phyloP scores from a whole-genome alignment of 2,113 vertebrate species.

The Cettia cetti region DNA sequence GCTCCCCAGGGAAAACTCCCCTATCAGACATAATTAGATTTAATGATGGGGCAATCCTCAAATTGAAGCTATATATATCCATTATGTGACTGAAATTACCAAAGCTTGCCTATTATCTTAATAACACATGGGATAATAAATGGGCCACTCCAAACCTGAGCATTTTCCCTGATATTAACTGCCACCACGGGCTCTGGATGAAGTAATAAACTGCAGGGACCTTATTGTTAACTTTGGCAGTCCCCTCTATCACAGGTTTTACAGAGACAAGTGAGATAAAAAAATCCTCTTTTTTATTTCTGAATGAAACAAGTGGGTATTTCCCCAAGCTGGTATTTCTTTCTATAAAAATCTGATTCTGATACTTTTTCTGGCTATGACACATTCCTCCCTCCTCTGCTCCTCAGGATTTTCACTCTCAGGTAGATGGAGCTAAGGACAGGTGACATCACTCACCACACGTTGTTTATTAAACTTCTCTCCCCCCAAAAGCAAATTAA shows the following conservation, averaged over 20 bases:
- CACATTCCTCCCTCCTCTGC: neutral
- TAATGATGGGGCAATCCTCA: constrained; percentile 71
- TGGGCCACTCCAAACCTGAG: constrained; percentile 45
- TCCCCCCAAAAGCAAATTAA: neutral
- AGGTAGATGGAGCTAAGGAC: neutral
- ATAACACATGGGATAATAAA: constrained; percentile 69
- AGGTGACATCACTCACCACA: neutral
- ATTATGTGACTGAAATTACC: constrained; percentile 71
- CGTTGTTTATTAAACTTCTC: accelerated
- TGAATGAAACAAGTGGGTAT: neutral
- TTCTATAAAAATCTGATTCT: neutral
- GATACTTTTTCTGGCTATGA: accelerated
- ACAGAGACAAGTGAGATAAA: neutral
- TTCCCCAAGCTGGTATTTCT: neutral
- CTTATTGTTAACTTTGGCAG: constrained; percentile 30
- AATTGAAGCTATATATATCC: constrained; percentile 72
- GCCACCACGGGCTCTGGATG: constrained; percentile 51
- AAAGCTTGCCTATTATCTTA: constrained; percentile 69
- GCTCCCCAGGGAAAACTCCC: constrained; percentile 55
- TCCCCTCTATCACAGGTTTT: neutral
- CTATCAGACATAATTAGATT: constrained; percentile 70
- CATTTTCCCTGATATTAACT: constrained; percentile 58
- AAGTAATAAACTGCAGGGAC: constrained; percentile 47
- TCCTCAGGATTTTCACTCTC: neutral
- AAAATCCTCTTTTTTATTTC: neutral